phyloP scores from a whole-genome alignment of 2,888 invertebrate genomes.

The Nemurella pictetii region DNA sequence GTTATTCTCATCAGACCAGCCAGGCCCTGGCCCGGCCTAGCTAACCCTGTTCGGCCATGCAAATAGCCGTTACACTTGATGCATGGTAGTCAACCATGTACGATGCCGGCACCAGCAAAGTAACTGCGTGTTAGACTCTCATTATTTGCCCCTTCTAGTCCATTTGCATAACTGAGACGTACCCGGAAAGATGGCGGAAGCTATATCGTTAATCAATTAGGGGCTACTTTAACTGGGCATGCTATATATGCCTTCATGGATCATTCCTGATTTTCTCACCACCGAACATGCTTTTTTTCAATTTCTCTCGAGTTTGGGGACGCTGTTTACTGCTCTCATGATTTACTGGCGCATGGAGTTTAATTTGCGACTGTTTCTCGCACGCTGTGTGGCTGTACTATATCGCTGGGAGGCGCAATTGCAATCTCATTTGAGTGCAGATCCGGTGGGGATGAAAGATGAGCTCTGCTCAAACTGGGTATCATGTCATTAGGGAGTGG shows the following conservation, averaged over 20 bases:
- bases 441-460: no score
- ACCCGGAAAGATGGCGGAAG: conserved; percentile 19
- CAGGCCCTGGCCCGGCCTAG: background rate
- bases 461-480: no score
- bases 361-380: background rate
- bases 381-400: background rate
- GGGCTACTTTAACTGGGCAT: no score
- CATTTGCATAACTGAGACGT: conserved; percentile 16
- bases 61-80: conserved; percentile 9
- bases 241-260: background rate
- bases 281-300: background rate
- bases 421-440: no score
- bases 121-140: background rate
- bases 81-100: background rate
- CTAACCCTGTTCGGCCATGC: background rate
- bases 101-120: background rate
- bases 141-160: background rate
- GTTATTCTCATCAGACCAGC: background rate
- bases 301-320: background rate
- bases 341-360: background rate
- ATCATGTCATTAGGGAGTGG: no score
- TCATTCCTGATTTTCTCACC: background rate
- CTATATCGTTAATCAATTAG: conserved; percentile 19
- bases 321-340: background rate
- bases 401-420: background rate